A percentile compares a stretch with the other conserved stretches of the same genome.
phyloP scores from a whole-genome alignment of 2,888 invertebrate species.

The Rhagophthalmus giganteus region DNA sequence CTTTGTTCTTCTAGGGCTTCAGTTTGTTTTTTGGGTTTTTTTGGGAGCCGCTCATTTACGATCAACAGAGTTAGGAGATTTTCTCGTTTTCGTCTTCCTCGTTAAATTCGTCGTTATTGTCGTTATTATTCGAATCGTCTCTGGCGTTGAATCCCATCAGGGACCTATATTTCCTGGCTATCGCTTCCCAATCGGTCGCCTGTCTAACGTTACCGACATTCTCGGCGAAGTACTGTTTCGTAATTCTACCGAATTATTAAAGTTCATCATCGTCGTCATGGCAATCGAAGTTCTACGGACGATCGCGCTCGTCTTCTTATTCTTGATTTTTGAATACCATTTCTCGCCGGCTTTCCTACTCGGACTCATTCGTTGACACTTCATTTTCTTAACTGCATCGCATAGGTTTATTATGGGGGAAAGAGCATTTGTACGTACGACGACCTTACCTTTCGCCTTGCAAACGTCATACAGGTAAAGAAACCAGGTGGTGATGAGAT shows the following conservation, averaged over 20 bases:
- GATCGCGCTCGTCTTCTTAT: slow-evolving; percentile 75
- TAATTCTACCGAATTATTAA: slow-evolving; percentile 82
- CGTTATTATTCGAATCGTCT: slow-evolving; percentile 50
- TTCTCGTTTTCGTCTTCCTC: slow-evolving; percentile 43
- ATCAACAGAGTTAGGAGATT: too few relatives aligned
- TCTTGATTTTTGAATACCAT: slow-evolving; percentile 83
- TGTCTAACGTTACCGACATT: slow-evolving; percentile 60
- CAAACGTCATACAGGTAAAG: slow-evolving; percentile 82
- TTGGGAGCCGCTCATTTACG: too few relatives aligned
- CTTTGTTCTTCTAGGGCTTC: too few relatives aligned
- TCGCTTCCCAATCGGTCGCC: slow-evolving; percentile 88
- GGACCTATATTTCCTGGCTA: slow-evolving; percentile 84
- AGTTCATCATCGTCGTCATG: slow-evolving; percentile 75
- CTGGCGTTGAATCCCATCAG: slow-evolving; percentile 68
- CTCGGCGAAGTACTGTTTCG: slow-evolving; percentile 68
- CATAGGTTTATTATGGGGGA: neutral
- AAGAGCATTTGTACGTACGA: too few relatives aligned
- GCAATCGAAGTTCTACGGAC: slow-evolving; percentile 79
- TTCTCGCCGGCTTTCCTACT: slow-evolving; percentile 85
- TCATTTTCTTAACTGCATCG: slow-evolving; percentile 61
- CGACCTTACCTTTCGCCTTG: slow-evolving; percentile 60
- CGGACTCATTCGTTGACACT: slow-evolving; percentile 76
- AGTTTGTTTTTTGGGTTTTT: too few relatives aligned
- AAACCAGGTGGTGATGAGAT: slow-evolving; percentile 93
- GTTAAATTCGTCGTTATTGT: slow-evolving; percentile 43